phyloP scores from a whole-genome alignment of 2,888 invertebrate genomes.

The Rutpela maculata region DNA sequence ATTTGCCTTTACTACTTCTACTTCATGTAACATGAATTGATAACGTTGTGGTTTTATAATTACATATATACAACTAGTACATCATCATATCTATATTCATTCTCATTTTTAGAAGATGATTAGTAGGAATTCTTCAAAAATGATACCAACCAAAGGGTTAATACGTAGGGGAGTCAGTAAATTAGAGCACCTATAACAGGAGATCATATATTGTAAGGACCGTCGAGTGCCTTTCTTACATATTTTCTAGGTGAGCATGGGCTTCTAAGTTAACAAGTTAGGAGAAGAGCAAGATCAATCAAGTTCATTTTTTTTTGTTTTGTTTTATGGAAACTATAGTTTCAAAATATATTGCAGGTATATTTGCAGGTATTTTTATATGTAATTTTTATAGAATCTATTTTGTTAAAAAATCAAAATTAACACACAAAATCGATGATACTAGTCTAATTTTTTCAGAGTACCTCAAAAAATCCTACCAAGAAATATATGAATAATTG shows the following conservation, averaged over 20 bases:
- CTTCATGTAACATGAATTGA: background rate
- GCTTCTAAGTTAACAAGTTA: background rate
- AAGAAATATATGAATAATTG: conserved; percentile 26
- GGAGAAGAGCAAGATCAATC: too few species aligned
- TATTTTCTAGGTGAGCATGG: background rate
- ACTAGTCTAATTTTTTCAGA: background rate
- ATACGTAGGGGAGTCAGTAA: conserved; percentile 31
- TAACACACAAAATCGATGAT: background rate
- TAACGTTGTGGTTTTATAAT: background rate
- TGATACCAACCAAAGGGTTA: conserved; percentile 27
- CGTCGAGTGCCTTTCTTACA: background rate
- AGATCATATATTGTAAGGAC: background rate
- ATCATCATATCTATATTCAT: background rate
- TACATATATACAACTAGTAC: background rate
- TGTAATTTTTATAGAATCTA: too few species aligned
- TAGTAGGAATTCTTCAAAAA: background rate
- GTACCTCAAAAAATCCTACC: background rate
- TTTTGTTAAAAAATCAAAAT: background rate
- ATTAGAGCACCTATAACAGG: conserved; percentile 28
- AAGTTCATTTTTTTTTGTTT: too few species aligned
- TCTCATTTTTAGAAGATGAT: background rate
- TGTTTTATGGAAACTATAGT: too few species aligned
- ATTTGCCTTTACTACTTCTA: background rate
- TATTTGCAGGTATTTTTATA: too few species aligned
- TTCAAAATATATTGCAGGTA: too few species aligned